A percentile compares a stretch with the other conserved stretches of the same genome.
Conservation (phyloP, 2,888 invertebrate genomes). For the Notodonta dromedarius region DNA sequence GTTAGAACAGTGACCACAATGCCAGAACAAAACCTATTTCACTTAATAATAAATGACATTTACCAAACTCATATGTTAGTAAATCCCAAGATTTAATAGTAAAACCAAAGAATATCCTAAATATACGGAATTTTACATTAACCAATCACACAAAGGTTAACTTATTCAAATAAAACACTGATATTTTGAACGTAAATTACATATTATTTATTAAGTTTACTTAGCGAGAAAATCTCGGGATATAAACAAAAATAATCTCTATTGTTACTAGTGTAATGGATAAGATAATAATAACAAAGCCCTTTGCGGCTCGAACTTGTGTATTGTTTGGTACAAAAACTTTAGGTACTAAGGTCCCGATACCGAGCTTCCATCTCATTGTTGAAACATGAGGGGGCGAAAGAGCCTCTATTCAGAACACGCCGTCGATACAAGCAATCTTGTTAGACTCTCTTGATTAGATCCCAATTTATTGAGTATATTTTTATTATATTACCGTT, state of each 20-base stretch:
- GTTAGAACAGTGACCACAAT: no score
- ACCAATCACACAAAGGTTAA: no score
- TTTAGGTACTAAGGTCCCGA: constrained; percentile 16
- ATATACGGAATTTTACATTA: no score
- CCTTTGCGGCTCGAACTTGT: neutral
- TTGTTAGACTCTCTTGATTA: neutral
- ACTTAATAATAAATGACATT: no score
- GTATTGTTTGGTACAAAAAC: constrained; percentile 12
- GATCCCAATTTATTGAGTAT: neutral
- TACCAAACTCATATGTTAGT: no score
- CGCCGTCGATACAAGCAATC: neutral
- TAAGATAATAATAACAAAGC: constrained; percentile 1
- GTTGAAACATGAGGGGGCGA: neutral
- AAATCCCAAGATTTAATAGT: no score
- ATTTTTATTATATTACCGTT: neutral
- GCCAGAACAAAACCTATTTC: no score
- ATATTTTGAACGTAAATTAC: no score
- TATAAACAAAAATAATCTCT: neutral
- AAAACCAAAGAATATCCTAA: no score
- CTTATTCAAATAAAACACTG: no score
- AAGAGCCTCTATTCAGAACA: neutral
- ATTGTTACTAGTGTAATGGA: neutral
- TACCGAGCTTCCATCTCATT: constrained; percentile 10
- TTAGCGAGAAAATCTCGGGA: neutral
- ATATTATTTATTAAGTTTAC: no score